These are phyloP conservation scores for Characodon lateralis DNA, from an alignment of 2,797 vertebrate species.

Conservation along the genomic window DNA sequence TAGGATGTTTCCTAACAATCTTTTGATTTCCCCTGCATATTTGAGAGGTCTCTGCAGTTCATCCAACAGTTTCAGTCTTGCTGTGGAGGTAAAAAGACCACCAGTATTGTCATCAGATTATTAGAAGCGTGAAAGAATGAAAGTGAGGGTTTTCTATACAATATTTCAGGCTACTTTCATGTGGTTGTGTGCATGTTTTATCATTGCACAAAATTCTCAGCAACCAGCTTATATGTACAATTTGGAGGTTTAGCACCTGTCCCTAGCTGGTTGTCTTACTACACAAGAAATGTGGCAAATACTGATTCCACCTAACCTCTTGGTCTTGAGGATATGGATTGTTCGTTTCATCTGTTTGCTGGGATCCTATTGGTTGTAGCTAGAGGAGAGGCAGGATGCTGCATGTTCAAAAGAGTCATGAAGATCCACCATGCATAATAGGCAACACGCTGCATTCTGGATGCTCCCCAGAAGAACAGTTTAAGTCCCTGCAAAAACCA, in stretches of 20 bases:
- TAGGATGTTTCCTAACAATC: no score
- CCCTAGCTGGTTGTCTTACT: neutral
- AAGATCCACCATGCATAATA: neutral
- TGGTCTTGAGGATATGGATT: neutral
- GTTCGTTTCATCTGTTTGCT: neutral
- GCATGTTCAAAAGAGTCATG: neutral
- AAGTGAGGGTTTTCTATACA: no score
- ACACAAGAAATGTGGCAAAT: neutral
- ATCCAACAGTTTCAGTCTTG: no score
- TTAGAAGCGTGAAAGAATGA: no score
- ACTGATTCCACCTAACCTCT: neutral
- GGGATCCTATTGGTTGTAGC: no score
- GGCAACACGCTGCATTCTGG: neutral
- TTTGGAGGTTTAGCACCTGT: neutral
- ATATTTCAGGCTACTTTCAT: no score
- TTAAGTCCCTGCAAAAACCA: neutral
- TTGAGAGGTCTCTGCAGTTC: no score
- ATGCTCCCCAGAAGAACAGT: neutral
- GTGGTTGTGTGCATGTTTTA: no score
- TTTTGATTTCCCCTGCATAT: no score
- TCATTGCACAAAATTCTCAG: neutral
- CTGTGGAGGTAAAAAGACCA: no score
- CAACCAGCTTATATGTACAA: neutral
- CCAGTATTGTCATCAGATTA: no score
- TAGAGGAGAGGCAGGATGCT: no score